phyloP scores from a whole-genome alignment of 2,888 invertebrate species.

The Latheticus oryzae region DNA sequence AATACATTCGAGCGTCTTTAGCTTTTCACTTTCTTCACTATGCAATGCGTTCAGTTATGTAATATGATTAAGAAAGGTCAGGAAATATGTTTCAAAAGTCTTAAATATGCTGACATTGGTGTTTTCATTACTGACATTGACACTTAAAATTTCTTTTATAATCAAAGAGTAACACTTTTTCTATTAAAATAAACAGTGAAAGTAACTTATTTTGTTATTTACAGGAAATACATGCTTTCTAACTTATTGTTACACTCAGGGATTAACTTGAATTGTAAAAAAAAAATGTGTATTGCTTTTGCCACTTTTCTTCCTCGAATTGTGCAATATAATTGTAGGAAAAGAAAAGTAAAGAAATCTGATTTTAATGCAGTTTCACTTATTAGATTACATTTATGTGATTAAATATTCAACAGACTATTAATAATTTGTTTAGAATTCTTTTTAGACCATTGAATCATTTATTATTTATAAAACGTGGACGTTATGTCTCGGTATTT shows the following conservation, averaged over 20 bases:
- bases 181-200: slow-evolving; percentile 19
- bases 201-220: slow-evolving; percentile 17
- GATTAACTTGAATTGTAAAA: too few relatives aligned
- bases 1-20: background rate
- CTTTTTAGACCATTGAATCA: too few relatives aligned
- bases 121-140: slow-evolving; percentile 8
- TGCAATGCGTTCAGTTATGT: slow-evolving; percentile 11
- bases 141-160: slow-evolving; percentile 1
- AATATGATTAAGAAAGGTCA: slow-evolving; percentile 28
- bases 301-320: too few relatives aligned
- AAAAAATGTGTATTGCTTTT: too few relatives aligned
- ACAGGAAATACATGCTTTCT: slow-evolving; percentile 28
- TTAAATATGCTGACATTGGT: slow-evolving; percentile 8
- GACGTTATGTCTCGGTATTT: too few relatives aligned
- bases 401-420: too few relatives aligned
- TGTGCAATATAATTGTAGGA: too few relatives aligned
- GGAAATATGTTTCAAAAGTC: slow-evolving; percentile 2
- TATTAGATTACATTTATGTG: too few relatives aligned
- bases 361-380: too few relatives aligned
- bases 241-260: slow-evolving; percentile 23
- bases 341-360: too few relatives aligned
- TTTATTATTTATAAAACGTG: too few relatives aligned
- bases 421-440: too few relatives aligned
- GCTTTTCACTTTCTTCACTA: slow-evolving; percentile 27
- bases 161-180: background rate